These are phyloP conservation scores for Sterrhoptilus dennistouni DNA, from an alignment of 2,113 vertebrate genomes.

Conservation along the genomic window DNA sequence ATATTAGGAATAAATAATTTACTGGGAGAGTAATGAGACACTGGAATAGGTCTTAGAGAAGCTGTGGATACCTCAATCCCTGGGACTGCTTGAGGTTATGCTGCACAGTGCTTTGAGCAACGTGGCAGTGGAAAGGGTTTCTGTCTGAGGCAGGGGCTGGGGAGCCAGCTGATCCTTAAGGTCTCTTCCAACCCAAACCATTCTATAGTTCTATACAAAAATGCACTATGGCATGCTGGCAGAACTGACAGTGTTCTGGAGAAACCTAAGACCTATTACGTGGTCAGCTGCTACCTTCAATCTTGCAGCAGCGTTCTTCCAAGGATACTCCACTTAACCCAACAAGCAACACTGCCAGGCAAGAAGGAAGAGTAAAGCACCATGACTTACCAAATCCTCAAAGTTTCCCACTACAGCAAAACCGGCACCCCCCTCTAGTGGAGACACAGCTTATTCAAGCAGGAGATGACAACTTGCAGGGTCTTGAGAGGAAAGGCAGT, in stretches of 20 bases:
- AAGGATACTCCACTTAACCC: neutral
- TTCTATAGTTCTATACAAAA: neutral
- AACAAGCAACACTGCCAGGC: rapidly evolving
- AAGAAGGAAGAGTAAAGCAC: neutral
- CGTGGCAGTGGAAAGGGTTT: neutral
- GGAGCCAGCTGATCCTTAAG: neutral
- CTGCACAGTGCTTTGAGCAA: neutral
- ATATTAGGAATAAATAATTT: neutral
- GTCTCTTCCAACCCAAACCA: neutral
- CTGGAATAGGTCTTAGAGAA: neutral
- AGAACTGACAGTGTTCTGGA: neutral
- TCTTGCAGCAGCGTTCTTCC: neutral
- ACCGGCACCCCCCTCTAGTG: constrained; percentile 26
- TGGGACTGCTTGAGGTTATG: neutral
- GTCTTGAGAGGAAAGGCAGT: neutral
- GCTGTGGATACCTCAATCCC: neutral
- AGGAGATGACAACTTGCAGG: neutral
- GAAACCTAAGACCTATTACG: neutral
- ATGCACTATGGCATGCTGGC: rapidly evolving
- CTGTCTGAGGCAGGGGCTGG: neutral
- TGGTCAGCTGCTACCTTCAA: rapidly evolving
- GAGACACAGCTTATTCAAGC: neutral
- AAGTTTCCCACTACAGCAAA: neutral
- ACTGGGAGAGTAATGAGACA: neutral
- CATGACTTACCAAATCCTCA: neutral